phyloP scores from a whole-genome alignment of 1,140 invertebrate species.

The Heliconius congener region DNA sequence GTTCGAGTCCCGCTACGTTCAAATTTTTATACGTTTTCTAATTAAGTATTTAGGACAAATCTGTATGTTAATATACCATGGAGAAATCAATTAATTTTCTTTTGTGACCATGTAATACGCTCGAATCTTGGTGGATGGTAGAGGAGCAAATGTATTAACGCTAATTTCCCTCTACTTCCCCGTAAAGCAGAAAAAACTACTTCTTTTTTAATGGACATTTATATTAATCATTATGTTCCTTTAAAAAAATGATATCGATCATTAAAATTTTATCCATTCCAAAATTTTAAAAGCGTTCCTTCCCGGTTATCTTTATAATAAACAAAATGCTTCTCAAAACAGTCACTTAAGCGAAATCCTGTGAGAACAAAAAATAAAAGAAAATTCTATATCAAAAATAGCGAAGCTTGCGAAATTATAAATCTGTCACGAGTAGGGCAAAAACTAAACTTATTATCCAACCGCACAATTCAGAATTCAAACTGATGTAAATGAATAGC shows the following conservation, averaged over 20 bases:
- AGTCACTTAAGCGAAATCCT: not conserved
- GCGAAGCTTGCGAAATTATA: not conserved
- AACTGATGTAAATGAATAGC: conserved; percentile 4
- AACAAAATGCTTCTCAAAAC: not conserved
- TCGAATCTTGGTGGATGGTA: too few relatives aligned
- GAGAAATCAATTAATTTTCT: too few relatives aligned
- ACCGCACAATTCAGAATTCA: not conserved
- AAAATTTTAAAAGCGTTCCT: not conserved
- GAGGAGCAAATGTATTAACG: too few relatives aligned
- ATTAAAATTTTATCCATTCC: not conserved
- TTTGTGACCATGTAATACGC: too few relatives aligned
- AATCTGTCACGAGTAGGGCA: not conserved
- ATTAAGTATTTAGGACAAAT: too few relatives aligned
- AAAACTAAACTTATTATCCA: not conserved
- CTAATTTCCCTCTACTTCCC: too few relatives aligned
- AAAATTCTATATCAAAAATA: not conserved
- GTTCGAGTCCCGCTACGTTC: too few relatives aligned
- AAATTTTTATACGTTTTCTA: too few relatives aligned
- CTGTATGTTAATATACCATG: too few relatives aligned
- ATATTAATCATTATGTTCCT: too few relatives aligned
- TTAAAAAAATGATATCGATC: not conserved
- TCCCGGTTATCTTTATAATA: not conserved
- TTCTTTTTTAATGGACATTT: too few relatives aligned
- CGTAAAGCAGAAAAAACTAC: too few relatives aligned
- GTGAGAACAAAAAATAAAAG: not conserved